Base-by-base conservation (phyloP, 2,113 vertebrate species). In the Tyrannus savana region DNA sequence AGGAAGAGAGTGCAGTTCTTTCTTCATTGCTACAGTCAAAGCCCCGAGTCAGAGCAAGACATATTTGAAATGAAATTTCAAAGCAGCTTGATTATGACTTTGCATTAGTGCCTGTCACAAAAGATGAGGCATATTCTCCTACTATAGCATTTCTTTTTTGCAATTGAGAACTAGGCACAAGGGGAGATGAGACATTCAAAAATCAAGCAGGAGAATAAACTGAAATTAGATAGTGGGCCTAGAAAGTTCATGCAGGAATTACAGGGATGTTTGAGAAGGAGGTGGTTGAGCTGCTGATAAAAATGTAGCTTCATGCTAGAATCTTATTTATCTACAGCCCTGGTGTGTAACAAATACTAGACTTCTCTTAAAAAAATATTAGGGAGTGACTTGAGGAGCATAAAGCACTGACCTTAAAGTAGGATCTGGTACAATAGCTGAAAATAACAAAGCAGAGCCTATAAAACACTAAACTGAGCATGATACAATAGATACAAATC, bases 41-140 rank as follows among this genome's bases (percentile, higher is more conserved):
- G 41, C 33, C 46, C 59, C 41, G 50, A 92, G 63, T 77, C 83
- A 94, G 72, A 83, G 55, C 37, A 90, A 88, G 50, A 41, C 46
- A 77, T 47, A 27, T 47, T 42, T 79, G 30, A 77, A 83, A 33
- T n/a, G 35, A 58, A 30, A 59, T 83, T 96, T 91, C 55, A 69
- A 69, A 86, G 75, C 41, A 90, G 25, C 55, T 80, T 91, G 75
- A 59, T 95, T 73, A 86, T 90, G 72, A 80, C 71, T 95, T 83
- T 85, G 42, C 72, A 63, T 88, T 91, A 91, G 53, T 74, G 55
- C 28, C 53, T 63, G 58, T 73, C 41, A 56, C 2, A 41, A 59
- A 76, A 44, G 77, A 74, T 77, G 81, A 94, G 69, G 35, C 46
- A 39, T 63, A 28, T 16, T 66, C 39, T 87, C 46, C 74, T 50